Percentiles rank a stretch among this genome's conserved stretches.
Evolutionary conservation across 2,888 invertebrate species (phyloP).

Genomic region (Caenorhabditis macrosperma): DNA sequence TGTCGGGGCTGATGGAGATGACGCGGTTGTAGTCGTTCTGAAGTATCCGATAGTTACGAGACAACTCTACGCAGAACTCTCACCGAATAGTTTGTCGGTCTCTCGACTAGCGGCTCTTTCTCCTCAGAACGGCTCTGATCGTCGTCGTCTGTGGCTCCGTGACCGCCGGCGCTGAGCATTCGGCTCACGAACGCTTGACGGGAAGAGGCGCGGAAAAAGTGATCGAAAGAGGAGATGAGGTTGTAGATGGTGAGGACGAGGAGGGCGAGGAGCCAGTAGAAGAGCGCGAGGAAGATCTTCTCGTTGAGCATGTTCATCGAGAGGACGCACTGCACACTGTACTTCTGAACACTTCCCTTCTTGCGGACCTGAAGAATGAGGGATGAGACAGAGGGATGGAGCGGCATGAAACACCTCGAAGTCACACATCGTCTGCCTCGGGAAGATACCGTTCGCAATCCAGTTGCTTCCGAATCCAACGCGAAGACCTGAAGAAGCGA

Average conservation of each 20-base stretch:
- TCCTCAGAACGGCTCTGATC: constrained; percentile 15
- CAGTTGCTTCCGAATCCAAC: constrained; percentile 66
- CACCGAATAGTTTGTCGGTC: constrained; percentile 37
- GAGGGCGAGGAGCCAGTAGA: constrained; percentile 66
- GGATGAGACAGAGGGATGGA: too few species aligned
- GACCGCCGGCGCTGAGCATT: constrained; percentile 43
- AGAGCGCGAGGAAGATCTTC: constrained; percentile 72
- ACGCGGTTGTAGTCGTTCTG: constrained; percentile 41
- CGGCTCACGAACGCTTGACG: constrained; percentile 32
- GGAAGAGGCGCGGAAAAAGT: constrained; percentile 26
- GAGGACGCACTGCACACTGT: constrained; percentile 73
- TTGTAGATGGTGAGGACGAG: constrained; percentile 41
- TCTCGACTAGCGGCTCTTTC: constrained; percentile 41
- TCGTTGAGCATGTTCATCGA: constrained; percentile 79
- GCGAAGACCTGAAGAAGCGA: constrained; percentile 58
- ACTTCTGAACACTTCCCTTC: constrained; percentile 68
- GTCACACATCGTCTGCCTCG: constrained; percentile 69
- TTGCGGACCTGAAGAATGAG: too few species aligned
- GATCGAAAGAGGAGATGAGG: constrained; percentile 9
- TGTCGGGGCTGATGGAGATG: constrained; percentile 40
- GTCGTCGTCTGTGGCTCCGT: constrained; percentile 23
- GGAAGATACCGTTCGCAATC: constrained; percentile 67
- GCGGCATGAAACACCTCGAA: too few species aligned
- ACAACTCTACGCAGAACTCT: background rate
- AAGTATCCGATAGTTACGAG: background rate